Evolutionary conservation across 2,888 invertebrate genomes (phyloP).

Genomic region (Parnassius glacialis): DNA sequence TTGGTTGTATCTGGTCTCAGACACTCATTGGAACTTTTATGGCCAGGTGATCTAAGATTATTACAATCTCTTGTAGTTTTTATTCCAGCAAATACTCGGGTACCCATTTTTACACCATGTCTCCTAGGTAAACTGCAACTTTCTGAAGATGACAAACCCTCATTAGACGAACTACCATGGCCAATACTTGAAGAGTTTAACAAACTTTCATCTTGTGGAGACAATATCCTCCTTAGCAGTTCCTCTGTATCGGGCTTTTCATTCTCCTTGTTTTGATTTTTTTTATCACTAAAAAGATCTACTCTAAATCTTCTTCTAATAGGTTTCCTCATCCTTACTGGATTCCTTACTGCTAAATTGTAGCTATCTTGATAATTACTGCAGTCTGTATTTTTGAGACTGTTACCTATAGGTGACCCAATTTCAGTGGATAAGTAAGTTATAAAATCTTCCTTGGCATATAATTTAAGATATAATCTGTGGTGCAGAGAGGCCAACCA

Average conservation of each 20-base stretch:
- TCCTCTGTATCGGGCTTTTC: slow-evolving; percentile 81
- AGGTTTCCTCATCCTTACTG: slow-evolving; percentile 59
- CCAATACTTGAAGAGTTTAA: slow-evolving; percentile 41
- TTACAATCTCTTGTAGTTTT: slow-evolving; percentile 52
- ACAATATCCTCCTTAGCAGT: slow-evolving; percentile 61
- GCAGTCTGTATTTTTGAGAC: slow-evolving; percentile 56
- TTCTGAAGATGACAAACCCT: slow-evolving; percentile 74
- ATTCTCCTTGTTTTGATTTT: slow-evolving; percentile 85
- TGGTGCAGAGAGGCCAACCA: slow-evolving; percentile 89
- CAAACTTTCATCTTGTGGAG: slow-evolving; percentile 54
- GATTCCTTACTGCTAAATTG: slow-evolving; percentile 74
- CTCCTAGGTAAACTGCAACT: slow-evolving; percentile 76
- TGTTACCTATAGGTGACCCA: slow-evolving; percentile 69
- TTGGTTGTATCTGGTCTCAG: slow-evolving; percentile 59
- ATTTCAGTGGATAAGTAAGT: slow-evolving; percentile 83
- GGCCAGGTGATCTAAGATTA: slow-evolving; percentile 47
- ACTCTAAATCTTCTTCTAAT: slow-evolving; percentile 78
- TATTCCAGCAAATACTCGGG: slow-evolving; percentile 82
- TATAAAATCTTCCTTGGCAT: slow-evolving; percentile 86
- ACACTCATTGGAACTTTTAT: slow-evolving; percentile 45
- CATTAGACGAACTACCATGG: slow-evolving; percentile 66
- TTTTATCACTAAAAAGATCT: slow-evolving; percentile 71
- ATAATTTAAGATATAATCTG: slow-evolving; percentile 86
- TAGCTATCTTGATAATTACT: slow-evolving; percentile 78
- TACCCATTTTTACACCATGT: slow-evolving; percentile 88